Conservation (phyloP, 1,140 invertebrate species). For the Drosophila watanabei region DNA sequence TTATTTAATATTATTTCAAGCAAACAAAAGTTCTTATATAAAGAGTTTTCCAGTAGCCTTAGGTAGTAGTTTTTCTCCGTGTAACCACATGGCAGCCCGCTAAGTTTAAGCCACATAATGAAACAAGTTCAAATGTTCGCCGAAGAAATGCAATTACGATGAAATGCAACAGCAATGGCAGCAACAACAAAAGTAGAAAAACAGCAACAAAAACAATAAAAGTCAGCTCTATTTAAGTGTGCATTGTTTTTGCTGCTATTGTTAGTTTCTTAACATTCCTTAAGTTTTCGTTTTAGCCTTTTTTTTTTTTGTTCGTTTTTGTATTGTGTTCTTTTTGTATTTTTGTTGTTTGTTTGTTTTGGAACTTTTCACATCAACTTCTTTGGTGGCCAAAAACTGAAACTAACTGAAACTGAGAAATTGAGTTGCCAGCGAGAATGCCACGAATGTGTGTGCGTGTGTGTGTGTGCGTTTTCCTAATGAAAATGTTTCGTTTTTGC, state of each 20-base stretch:
- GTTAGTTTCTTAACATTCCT: slow-evolving; percentile 55
- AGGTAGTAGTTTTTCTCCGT: slow-evolving; percentile 1
- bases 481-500: slow-evolving; percentile 70
- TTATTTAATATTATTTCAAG: background rate
- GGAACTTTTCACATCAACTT: slow-evolving; percentile 76
- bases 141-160: slow-evolving; percentile 82
- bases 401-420: slow-evolving; percentile 53
- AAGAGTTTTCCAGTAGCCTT: background rate
- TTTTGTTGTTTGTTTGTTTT: slow-evolving; percentile 39
- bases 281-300: slow-evolving; percentile 47
- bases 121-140: slow-evolving; percentile 79
- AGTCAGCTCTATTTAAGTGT: slow-evolving; percentile 64
- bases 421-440: slow-evolving; percentile 70
- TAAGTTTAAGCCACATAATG: slow-evolving; percentile 71
- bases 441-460: slow-evolving; percentile 22
- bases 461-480: slow-evolving; percentile 46
- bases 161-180: slow-evolving; percentile 51
- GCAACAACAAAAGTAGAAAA: slow-evolving; percentile 16
- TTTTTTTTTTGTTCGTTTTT: slow-evolving; percentile 14
- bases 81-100: slow-evolving; percentile 28
- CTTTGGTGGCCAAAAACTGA: slow-evolving; percentile 62
- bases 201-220: slow-evolving; percentile 39
- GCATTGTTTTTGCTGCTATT: slow-evolving; percentile 59
- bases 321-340: slow-evolving; percentile 13
- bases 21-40: background rate